Percentiles rank a stretch among this genome's conserved stretches.
Conservation (phyloP, 2,888 invertebrate genomes). For the Euplagia quadripunctaria region DNA sequence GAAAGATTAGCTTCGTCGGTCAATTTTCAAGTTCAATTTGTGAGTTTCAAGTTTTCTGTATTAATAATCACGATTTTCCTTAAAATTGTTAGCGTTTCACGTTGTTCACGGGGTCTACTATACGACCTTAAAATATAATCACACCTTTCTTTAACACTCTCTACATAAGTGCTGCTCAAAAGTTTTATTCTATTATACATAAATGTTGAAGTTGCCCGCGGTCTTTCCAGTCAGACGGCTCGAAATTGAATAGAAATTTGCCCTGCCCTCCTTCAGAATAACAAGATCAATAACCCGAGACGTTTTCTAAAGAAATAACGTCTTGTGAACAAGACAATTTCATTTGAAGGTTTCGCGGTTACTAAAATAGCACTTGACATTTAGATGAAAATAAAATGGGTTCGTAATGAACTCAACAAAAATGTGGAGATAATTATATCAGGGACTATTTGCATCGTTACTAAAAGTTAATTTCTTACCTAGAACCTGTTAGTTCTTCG, state of each 20-base stretch:
- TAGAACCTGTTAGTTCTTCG: not conserved
- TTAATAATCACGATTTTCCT: too few relatives aligned
- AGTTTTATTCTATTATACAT: too few relatives aligned
- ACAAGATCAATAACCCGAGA: not conserved
- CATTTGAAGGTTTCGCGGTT: conserved; percentile 3
- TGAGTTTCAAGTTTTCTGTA: too few relatives aligned
- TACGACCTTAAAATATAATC: too few relatives aligned
- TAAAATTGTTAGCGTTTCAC: too few relatives aligned
- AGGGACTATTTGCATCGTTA: not conserved
- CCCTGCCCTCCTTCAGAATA: not conserved
- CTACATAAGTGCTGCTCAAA: too few relatives aligned
- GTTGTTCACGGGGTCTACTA: too few relatives aligned
- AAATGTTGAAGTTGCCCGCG: not conserved
- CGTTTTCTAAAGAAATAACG: conserved; percentile 3
- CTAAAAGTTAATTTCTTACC: not conserved
- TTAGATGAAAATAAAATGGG: not conserved
- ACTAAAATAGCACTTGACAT: conserved; percentile 1
- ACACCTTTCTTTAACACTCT: too few relatives aligned
- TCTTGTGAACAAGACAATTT: conserved; percentile 1
- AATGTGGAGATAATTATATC: conserved; percentile 20
- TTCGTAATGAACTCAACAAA: conserved; percentile 3
- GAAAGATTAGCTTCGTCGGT: too few relatives aligned
- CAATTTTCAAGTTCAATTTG: too few relatives aligned
- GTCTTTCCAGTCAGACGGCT: not conserved
- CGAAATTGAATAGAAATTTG: not conserved